Conservation (phyloP, 1,140 invertebrate genomes). For the Drosophila neocordata region DNA sequence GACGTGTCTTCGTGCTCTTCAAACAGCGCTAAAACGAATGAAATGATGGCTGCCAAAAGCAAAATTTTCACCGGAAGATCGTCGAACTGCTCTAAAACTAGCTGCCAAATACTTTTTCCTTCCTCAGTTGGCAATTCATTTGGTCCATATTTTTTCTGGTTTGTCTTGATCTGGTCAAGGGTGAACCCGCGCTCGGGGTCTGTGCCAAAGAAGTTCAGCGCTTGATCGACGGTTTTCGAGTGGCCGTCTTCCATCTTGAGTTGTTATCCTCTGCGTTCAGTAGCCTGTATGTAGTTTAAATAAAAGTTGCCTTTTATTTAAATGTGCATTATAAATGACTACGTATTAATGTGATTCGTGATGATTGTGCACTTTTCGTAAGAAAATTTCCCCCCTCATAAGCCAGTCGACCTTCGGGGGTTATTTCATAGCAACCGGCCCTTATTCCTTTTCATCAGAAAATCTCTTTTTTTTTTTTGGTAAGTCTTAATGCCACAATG, state of each 20-base stretch:
- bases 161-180: slow-evolving; percentile 95
- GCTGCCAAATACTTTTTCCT: slow-evolving; percentile 98
- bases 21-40: slow-evolving; percentile 99
- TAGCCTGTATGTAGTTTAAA: slow-evolving; percentile 48
- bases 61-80: slow-evolving; percentile 99
- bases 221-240: slow-evolving; percentile 96
- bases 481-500: no score
- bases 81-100: slow-evolving; percentile 99
- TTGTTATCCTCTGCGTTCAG: slow-evolving; percentile 72
- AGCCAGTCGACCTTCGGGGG: no score
- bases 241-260: slow-evolving; percentile 97
- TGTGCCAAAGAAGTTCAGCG: slow-evolving; percentile 94
- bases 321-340: background rate
- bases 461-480: no score
- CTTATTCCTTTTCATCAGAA: no score
- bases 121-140: slow-evolving; percentile 92
- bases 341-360: slow-evolving; percentile 2
- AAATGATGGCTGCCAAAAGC: slow-evolving; percentile 99
- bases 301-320: slow-evolving; percentile 16
- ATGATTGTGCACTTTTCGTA: slow-evolving; percentile 11
- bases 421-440: no score
- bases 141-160: slow-evolving; percentile 99
- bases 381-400: background rate
- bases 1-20: slow-evolving; percentile 99
- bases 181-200: slow-evolving; percentile 95